Evolutionary conservation across 2,888 invertebrate genomes (phyloP).

Genomic region (Epistrophella euchroma): DNA sequence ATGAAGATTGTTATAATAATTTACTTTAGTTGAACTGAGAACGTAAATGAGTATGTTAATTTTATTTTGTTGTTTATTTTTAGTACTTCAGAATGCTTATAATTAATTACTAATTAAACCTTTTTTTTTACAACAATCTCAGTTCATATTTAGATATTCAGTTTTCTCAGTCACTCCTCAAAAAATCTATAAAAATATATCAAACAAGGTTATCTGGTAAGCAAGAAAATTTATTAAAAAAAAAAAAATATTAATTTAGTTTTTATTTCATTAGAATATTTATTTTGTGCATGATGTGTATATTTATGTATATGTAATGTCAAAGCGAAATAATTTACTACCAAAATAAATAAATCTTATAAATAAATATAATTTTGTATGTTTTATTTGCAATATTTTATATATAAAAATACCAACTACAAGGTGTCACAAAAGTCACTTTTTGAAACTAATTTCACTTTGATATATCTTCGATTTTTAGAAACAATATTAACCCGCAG

Average conservation of each 20-base stretch:
- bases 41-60: background rate
- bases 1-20: background rate
- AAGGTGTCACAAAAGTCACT: background rate
- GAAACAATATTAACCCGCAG: too few relatives aligned
- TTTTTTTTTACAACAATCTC: background rate
- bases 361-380: constrained; percentile 35
- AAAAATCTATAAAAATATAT: constrained; percentile 4
- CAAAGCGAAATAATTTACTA: constrained; percentile 41
- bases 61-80: background rate
- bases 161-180: background rate
- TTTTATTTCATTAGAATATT: constrained; percentile 3
- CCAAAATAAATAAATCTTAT: constrained; percentile 48
- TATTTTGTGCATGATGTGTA: constrained; percentile 52
- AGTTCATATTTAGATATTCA: background rate
- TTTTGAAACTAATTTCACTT: background rate
- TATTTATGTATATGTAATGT: background rate
- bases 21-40: constrained; percentile 10
- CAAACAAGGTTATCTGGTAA: constrained; percentile 22
- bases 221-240: constrained; percentile 27
- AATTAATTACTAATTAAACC: background rate
- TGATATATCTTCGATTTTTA: too few relatives aligned
- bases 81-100: background rate
- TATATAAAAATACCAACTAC: constrained; percentile 28
- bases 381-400: background rate
- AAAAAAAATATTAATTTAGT: constrained; percentile 25